These are phyloP conservation scores for Micropoecilia bifurca DNA, from an alignment of 2,797 vertebrate species.

Conservation along the genomic window DNA sequence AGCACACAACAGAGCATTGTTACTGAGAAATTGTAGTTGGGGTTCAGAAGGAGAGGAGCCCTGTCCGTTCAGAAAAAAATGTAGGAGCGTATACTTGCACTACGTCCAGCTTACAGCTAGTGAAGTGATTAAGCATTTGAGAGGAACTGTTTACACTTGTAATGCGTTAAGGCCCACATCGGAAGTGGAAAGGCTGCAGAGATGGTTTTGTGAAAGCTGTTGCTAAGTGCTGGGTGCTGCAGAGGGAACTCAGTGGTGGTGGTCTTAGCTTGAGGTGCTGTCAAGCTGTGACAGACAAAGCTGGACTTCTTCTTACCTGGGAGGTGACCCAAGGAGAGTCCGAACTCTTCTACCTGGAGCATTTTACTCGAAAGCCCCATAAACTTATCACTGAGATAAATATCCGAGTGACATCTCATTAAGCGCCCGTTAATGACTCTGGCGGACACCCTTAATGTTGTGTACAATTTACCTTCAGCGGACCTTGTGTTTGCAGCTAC, in stretches of 20 bases:
- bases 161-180: conserved; percentile 29
- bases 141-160: conserved; percentile 11
- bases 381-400: conserved; percentile 44
- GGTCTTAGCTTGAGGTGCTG: conserved; percentile 4
- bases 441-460: conserved; percentile 41
- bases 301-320: conserved; percentile 37
- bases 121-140: conserved; percentile 8
- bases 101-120: conserved; percentile 33
- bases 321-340: conserved; percentile 29
- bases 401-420: conserved; percentile 69
- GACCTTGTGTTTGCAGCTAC: conserved; percentile 53
- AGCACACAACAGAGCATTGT: conserved; percentile 49
- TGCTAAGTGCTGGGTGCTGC: neutral
- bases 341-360: conserved; percentile 49
- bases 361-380: conserved; percentile 46
- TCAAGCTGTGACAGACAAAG: conserved; percentile 49
- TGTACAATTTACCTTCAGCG: conserved; percentile 48
- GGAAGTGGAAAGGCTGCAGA: conserved; percentile 1
- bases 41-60: conserved; percentile 9
- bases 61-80: conserved; percentile 23
- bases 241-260: conserved; percentile 6
- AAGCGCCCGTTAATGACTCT: conserved; percentile 66
- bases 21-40: conserved; percentile 18
- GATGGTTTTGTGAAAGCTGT: conserved; percentile 9
- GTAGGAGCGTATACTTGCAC: conserved; percentile 3